Evolutionary conservation across 2,888 invertebrate species (phyloP), one percentile per base, ranked within the genome.

Genomic region (Lacanobia wlatinum): DNA sequence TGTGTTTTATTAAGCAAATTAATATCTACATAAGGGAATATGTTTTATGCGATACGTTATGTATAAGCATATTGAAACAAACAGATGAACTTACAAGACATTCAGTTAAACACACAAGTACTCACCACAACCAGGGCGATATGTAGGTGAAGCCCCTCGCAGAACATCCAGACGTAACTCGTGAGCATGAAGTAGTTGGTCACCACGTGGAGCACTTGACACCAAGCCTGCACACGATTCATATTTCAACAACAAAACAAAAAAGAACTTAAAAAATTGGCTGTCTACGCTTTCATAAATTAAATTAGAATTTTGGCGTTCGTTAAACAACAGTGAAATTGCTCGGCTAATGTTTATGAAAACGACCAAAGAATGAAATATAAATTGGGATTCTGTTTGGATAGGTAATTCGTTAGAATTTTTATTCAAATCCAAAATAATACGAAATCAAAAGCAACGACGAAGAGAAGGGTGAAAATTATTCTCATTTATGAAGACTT

Each of bases 151-250:
- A 98, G 93, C 0, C 98, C 98, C 90, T 98, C 98, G 88, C 97
- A 97, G 90, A 98, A 98, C 98, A 98, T 98, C 98, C 98, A 98
- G 90, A 98, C 97, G 92, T 98, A 98, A 91, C 98, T 98, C 60
- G 97, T 97, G 61, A 98, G 94, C 96, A 98, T 97, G 84, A 98
- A 97, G 90, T 98, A 98, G 88, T 97, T 97, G 0, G 97, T 96
- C 2, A 97, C 74, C 43, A 98, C 90, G 90, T 98, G 98, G 1
- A 98, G 93, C 0, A 94, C 88, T 90, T 97, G 97, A 90, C 98
- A 98, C 97, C 97, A 98, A 28, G 93, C 87, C 98, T 98, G 91
- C 14, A 62, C 43, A 69, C 70, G 58, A 80, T 43, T 28, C 0
- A 8, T 6, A 0, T 48, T 9, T 55, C 7, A 55, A 23, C 12